Percentiles rank a stretch among this genome's conserved stretches.
phyloP scores from a whole-genome alignment of 2,113 vertebrate species.

The Burhinus bistriatus region DNA sequence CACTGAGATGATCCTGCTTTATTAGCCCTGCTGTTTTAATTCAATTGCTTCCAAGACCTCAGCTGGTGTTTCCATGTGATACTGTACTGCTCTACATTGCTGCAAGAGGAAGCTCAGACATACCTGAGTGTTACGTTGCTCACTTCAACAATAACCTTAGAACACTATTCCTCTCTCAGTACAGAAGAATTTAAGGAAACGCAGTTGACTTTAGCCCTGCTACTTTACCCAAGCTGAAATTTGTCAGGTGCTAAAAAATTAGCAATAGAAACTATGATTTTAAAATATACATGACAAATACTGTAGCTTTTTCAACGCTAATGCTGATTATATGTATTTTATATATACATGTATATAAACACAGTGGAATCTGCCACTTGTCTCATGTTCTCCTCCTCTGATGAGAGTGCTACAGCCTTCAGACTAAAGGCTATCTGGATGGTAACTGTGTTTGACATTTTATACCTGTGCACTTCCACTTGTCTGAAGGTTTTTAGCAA shows the following conservation, averaged over 20 bases:
- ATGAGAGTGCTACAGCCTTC: background rate
- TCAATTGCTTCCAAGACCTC: background rate
- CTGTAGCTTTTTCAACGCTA: background rate
- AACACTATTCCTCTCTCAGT: background rate
- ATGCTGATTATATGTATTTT: background rate
- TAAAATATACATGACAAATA: background rate
- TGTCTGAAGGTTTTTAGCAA: background rate
- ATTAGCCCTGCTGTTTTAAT: background rate
- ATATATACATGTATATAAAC: background rate
- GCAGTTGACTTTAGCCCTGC: background rate
- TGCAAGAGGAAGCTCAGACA: background rate
- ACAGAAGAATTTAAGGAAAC: background rate
- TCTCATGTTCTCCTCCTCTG: background rate
- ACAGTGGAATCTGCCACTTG: background rate
- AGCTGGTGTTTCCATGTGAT: background rate
- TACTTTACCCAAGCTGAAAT: background rate
- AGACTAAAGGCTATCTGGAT: background rate
- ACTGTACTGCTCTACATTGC: background rate
- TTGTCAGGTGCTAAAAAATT: background rate
- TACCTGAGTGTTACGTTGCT: background rate
- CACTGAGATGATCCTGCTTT: background rate
- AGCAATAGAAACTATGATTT: no score
- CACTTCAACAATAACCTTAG: background rate
- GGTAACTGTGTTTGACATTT: background rate
- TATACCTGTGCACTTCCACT: background rate